Conservation (phyloP, 1,140 invertebrate species). For the Lucilia sericata region DNA sequence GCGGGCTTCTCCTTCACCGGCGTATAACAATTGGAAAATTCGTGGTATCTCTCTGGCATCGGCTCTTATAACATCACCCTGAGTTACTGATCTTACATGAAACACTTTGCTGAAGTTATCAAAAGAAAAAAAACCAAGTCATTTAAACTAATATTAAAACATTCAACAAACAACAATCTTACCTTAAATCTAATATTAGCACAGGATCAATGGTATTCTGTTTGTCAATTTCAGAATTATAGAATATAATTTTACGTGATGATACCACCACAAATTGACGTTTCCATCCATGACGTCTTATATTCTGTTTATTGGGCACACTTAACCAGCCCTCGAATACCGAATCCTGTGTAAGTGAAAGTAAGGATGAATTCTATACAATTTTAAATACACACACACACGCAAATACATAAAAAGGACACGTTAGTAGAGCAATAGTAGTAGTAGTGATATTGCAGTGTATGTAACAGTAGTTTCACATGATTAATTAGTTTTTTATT, state of each 20-base stretch:
- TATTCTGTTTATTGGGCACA: conserved; percentile 95
- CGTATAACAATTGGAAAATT: conserved; percentile 97
- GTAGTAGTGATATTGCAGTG: neutral
- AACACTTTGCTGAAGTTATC: conserved; percentile 88
- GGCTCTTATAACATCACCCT: conserved; percentile 97
- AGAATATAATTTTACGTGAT: conserved; percentile 97
- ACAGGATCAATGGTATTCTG: conserved; percentile 91
- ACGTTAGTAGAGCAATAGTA: neutral
- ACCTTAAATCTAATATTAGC: conserved; percentile 95
- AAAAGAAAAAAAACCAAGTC: too few relatives aligned
- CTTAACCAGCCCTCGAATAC: conserved; percentile 96
- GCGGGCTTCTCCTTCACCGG: conserved; percentile 92
- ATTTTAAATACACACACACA: neutral
- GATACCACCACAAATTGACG: conserved; percentile 98
- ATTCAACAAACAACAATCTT: conserved; percentile 27
- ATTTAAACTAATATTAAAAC: too few relatives aligned
- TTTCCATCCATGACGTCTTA: conserved; percentile 94
- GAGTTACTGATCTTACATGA: conserved; percentile 97
- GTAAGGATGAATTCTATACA: conserved; percentile 64
- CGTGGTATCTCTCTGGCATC: conserved; percentile 99
- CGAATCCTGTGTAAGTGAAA: conserved; percentile 71
- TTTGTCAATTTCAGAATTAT: conserved; percentile 94
- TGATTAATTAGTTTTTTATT: neutral
- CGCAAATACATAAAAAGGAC: neutral
- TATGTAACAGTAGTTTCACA: neutral